Evolutionary conservation across 2,797 vertebrate species (phyloP).

Genomic region (Dendrocincla fuliginosa): DNA sequence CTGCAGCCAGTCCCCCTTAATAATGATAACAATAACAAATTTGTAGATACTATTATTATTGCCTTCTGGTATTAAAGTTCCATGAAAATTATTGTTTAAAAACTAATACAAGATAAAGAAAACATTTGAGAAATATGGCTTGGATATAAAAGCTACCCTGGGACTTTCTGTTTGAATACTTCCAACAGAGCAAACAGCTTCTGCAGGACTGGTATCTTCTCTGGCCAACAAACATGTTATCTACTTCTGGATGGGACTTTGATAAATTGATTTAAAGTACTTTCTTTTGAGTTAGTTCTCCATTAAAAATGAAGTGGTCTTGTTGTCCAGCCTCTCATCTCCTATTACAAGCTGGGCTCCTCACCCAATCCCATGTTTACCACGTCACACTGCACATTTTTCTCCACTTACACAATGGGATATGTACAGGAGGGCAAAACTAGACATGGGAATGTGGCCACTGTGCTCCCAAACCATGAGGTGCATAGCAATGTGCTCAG

Average conservation of each 20-base stretch:
- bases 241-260: not conserved
- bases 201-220: not conserved
- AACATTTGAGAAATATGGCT: not conserved
- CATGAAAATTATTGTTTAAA: not conserved
- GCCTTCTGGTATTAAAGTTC: not conserved
- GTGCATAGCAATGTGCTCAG: not conserved
- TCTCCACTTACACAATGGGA: not conserved
- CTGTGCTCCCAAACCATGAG: not conserved
- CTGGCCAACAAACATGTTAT: not conserved
- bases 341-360: not conserved
- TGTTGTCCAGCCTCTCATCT: not conserved
- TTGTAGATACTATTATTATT: not conserved
- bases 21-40: not conserved
- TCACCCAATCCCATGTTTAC: fast-evolving
- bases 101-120: not conserved
- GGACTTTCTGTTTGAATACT: not conserved
- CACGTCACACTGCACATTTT: fast-evolving
- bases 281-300: not conserved
- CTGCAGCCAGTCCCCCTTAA: not conserved
- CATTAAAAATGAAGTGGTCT: not conserved
- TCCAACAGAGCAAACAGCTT: not conserved
- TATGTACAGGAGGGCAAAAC: not conserved
- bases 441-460: fast-evolving
- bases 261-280: not conserved
- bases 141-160: fast-evolving